Conservation (phyloP, 2,797 vertebrate genomes). For the Enteromius thamalakanensis region DNA sequence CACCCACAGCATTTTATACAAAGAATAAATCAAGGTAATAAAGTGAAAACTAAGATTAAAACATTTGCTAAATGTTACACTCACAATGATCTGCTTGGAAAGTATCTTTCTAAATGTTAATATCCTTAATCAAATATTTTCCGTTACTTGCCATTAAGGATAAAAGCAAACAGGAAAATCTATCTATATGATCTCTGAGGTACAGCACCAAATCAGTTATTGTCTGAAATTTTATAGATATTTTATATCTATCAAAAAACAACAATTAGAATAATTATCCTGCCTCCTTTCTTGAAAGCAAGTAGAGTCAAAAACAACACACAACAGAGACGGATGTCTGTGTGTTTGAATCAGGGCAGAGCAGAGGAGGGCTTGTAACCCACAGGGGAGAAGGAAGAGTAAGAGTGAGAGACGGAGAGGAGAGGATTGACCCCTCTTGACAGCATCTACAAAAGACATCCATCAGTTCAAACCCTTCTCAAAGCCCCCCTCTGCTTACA, state of each 20-base stretch:
- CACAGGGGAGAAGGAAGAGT: not conserved
- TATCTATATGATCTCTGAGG: not conserved
- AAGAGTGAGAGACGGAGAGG: conserved; percentile 8
- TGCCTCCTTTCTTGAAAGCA: not conserved
- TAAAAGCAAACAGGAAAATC: not conserved
- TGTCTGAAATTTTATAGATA: too few relatives aligned
- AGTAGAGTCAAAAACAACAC: not conserved
- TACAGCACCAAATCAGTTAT: not conserved
- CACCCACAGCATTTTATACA: conserved; percentile 1
- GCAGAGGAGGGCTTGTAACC: not conserved
- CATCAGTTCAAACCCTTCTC: conserved; percentile 25
- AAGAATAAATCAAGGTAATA: conserved; percentile 16
- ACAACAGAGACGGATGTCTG: not conserved
- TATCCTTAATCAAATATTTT: not conserved
- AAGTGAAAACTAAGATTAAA: not conserved
- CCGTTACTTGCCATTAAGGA: not conserved
- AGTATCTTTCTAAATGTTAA: not conserved
- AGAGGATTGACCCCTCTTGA: conserved; percentile 20
- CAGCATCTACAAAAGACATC: conserved; percentile 38
- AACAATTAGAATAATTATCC: not conserved
- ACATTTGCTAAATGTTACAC: not conserved
- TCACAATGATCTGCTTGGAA: not conserved
- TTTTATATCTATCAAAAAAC: not conserved
- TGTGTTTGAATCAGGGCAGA: not conserved
- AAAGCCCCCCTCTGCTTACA: conserved; percentile 12